A percentile compares a stretch with the other conserved stretches of the same genome.
Evolutionary conservation across 2,888 invertebrate species (phyloP).

Genomic region (Polyommatus icarus): DNA sequence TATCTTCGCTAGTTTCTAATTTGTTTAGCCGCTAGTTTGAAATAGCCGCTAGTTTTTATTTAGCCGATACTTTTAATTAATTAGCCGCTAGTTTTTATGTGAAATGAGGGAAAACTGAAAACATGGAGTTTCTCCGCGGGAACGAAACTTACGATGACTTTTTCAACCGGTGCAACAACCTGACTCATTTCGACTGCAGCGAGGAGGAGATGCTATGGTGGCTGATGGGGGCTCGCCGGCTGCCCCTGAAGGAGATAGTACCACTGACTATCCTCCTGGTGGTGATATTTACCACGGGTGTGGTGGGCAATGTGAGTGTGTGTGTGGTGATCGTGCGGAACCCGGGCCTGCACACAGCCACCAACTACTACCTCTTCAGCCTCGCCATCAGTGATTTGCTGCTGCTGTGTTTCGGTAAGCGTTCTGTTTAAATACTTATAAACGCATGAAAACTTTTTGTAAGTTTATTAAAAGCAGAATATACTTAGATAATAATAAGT

Average conservation of each 20-base stretch:
- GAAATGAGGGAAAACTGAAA: background rate
- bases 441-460: too few species aligned
- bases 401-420: slow-evolving; percentile 89
- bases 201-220: slow-evolving; percentile 81
- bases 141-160: slow-evolving; percentile 70
- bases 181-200: slow-evolving; percentile 78
- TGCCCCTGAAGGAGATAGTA: slow-evolving; percentile 79
- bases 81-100: background rate
- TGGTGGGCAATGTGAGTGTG: slow-evolving; percentile 91
- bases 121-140: slow-evolving; percentile 59
- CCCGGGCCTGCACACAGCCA: slow-evolving; percentile 91
- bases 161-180: slow-evolving; percentile 70
- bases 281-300: slow-evolving; percentile 90
- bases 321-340: slow-evolving; percentile 92
- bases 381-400: slow-evolving; percentile 93
- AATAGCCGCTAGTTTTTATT: background rate
- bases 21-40: background rate
- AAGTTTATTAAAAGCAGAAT: too few species aligned
- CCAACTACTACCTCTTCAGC: slow-evolving; percentile 95
- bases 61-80: too few species aligned
- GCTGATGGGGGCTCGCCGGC: slow-evolving; percentile 82
- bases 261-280: slow-evolving; percentile 86
- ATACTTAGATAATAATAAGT: too few species aligned
- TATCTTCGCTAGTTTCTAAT: background rate
- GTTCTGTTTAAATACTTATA: background rate